Conservation (phyloP, 2,888 invertebrate species). For the Idaea aversata region DNA sequence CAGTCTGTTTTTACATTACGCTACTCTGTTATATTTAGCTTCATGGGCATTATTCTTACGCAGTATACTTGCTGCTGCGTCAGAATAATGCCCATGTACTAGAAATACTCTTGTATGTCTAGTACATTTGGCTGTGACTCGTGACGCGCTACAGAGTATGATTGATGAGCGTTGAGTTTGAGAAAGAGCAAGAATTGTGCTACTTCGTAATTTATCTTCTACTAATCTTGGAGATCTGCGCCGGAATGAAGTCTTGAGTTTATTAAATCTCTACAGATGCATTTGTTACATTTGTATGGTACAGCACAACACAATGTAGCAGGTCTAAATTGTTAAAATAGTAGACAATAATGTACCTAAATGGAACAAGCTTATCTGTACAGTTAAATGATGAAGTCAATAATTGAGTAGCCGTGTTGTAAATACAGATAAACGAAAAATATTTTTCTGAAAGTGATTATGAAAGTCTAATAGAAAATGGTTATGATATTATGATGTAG, state of each 20-base stretch:
- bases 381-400: neutral
- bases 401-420: constrained; percentile 1
- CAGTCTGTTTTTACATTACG: constrained; percentile 34
- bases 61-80: neutral
- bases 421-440: constrained; percentile 13
- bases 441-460: constrained; percentile 28
- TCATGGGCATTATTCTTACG: neutral
- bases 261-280: neutral
- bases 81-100: too few species aligned
- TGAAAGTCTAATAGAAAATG: constrained; percentile 23
- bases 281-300: neutral
- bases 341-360: neutral
- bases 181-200: too few species aligned
- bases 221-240: neutral
- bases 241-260: neutral
- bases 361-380: neutral
- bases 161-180: too few species aligned
- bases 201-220: too few species aligned
- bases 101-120: too few species aligned
- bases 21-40: constrained; percentile 23
- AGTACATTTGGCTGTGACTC: too few species aligned
- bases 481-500: constrained; percentile 29
- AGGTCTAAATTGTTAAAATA: neutral
- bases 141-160: too few species aligned
- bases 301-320: neutral